phyloP scores from a whole-genome alignment of 2,888 invertebrate species.

The Calliopum simillimum region DNA sequence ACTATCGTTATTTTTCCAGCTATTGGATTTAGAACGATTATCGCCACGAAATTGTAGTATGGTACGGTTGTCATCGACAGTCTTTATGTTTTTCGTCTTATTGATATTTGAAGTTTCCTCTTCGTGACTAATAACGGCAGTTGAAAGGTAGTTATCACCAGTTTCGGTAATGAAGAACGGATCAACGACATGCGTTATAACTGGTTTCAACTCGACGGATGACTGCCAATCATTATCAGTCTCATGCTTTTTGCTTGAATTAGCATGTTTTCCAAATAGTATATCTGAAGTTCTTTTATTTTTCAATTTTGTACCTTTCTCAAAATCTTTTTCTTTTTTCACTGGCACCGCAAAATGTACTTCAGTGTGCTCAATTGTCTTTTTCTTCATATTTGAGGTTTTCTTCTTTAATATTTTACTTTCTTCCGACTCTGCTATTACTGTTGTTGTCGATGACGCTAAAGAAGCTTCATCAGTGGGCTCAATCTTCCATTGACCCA shows the following conservation, averaged over 20 bases:
- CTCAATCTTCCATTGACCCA: constrained; percentile 37
- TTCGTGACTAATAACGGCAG: constrained; percentile 49
- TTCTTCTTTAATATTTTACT: neutral
- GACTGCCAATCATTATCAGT: too few species aligned
- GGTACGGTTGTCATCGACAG: constrained; percentile 35
- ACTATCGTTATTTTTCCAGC: neutral
- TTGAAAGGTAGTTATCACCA: constrained; percentile 63
- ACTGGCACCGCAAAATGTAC: too few species aligned
- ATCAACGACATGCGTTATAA: constrained; percentile 55
- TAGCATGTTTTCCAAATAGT: too few species aligned
- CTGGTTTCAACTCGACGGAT: neutral
- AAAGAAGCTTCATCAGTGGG: neutral
- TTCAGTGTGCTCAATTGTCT: too few species aligned
- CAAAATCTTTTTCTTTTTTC: too few species aligned
- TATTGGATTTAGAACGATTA: neutral
- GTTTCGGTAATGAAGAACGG: constrained; percentile 64
- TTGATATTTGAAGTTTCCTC: neutral
- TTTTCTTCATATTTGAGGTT: too few species aligned
- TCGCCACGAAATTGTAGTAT: neutral
- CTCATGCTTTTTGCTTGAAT: too few species aligned
- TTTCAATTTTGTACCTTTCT: too few species aligned
- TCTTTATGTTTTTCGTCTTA: constrained; percentile 35
- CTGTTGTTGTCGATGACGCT: neutral
- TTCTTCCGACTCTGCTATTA: too few species aligned
- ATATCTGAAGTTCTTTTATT: too few species aligned